Evolutionary conservation across 2,888 invertebrate genomes (phyloP).

Genomic region (Aphidius colemani): DNA sequence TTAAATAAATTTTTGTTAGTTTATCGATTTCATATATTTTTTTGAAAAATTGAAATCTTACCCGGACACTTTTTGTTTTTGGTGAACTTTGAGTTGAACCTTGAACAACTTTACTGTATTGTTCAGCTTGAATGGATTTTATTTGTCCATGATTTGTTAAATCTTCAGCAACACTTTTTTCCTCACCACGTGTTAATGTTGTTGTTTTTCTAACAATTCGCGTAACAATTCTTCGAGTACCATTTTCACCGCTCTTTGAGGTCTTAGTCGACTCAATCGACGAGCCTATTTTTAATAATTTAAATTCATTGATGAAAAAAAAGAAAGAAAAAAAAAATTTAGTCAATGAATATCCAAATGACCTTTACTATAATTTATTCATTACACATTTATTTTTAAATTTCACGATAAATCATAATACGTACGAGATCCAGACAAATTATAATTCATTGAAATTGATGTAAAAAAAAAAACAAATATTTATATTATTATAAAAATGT

Average conservation of each 20-base stretch:
- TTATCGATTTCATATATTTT: background rate
- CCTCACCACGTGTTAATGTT: conserved; percentile 84
- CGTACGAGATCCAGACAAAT: too few relatives aligned
- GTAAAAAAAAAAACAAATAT: too few relatives aligned
- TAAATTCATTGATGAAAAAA: too few relatives aligned
- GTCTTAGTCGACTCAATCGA: conserved; percentile 84
- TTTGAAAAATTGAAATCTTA: conserved; percentile 58
- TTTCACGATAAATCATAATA: too few relatives aligned
- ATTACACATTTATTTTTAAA: too few relatives aligned
- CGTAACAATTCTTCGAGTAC: conserved; percentile 82
- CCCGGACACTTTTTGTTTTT: conserved; percentile 79
- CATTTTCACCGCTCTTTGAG: conserved; percentile 77
- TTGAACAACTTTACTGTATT: conserved; percentile 40
- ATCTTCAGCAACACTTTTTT: conserved; percentile 75
- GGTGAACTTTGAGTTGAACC: conserved; percentile 63
- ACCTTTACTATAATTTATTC: background rate
- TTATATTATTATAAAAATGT: too few relatives aligned
- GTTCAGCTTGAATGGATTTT: conserved; percentile 65
- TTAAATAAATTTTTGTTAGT: conserved; percentile 1
- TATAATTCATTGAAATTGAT: too few relatives aligned
- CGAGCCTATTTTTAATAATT: conserved; percentile 59
- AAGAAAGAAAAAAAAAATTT: too few relatives aligned
- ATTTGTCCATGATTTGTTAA: conserved; percentile 65
- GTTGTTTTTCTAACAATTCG: conserved; percentile 87
- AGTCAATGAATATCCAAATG: too few relatives aligned